Evolutionary conservation across 2,113 vertebrate species (phyloP).

Genomic region (Hippocampus mohnikei): DNA sequence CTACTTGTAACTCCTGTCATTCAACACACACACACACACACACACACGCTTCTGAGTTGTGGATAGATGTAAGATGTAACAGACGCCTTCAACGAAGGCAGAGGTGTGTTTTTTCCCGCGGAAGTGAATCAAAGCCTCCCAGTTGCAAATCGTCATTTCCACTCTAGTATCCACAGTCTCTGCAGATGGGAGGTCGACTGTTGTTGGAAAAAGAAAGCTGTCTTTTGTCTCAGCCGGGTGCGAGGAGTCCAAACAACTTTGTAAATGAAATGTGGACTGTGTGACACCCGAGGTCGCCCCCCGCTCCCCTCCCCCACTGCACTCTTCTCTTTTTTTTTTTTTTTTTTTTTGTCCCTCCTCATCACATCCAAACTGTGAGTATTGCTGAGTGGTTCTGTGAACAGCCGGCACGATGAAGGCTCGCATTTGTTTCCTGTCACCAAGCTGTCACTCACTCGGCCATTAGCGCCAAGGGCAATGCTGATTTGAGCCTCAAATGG

Average conservation of each 20-base stretch:
- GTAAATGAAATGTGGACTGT: conserved; percentile 44
- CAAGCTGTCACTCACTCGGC: conserved; percentile 63
- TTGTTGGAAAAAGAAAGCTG: conserved; percentile 61
- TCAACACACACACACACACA: conserved; percentile 8
- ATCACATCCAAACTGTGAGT: conserved; percentile 54
- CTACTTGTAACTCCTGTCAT: conserved; percentile 35
- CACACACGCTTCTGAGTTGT: conserved; percentile 11
- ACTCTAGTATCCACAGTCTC: conserved; percentile 52
- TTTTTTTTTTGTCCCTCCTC: conserved; percentile 22
- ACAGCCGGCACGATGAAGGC: conserved; percentile 69
- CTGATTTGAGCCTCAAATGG: conserved; percentile 48
- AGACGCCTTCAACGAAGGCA: conserved; percentile 36
- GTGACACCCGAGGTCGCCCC: conserved; percentile 29
- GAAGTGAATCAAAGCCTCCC: conserved; percentile 65
- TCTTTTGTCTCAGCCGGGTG: conserved; percentile 38
- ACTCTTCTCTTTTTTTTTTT: conserved; percentile 10
- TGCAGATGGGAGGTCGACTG: conserved; percentile 60
- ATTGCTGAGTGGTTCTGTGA: conserved; percentile 60
- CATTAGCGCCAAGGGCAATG: conserved; percentile 39
- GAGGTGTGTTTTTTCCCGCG: conserved; percentile 34
- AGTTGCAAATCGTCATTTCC: conserved; percentile 64
- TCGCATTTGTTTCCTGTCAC: conserved; percentile 74
- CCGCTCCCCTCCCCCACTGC: conserved; percentile 14
- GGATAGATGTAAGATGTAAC: conserved; percentile 22
- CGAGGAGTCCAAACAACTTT: conserved; percentile 53